Conservation (phyloP, 2,888 invertebrate genomes). For the Chrysodeixis includens region DNA sequence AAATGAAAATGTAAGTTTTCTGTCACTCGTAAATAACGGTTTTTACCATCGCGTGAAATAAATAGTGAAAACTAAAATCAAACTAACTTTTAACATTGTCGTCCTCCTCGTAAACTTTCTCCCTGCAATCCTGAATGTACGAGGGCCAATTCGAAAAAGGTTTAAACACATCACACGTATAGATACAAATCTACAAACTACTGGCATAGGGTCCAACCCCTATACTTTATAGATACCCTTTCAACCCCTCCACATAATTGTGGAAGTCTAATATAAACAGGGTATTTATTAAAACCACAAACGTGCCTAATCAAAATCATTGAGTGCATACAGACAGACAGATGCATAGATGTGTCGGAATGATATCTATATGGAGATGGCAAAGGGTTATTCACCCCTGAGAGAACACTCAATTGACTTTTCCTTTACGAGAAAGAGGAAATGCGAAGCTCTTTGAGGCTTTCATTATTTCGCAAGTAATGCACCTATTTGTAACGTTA, state of each 20-base stretch:
- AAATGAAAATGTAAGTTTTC: no score
- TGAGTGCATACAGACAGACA: conserved; percentile 37
- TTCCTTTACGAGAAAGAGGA: not conserved
- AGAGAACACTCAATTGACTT: conserved; percentile 7
- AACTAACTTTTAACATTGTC: not conserved
- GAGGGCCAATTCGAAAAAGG: conserved; percentile 7
- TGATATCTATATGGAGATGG: not conserved
- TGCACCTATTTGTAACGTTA: not conserved
- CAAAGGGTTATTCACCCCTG: conserved; percentile 28
- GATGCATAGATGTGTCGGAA: not conserved
- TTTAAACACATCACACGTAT: conserved; percentile 6
- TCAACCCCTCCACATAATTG: conserved; percentile 9
- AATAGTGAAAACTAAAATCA: not conserved
- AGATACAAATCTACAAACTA: conserved; percentile 6
- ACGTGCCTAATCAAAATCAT: conserved; percentile 47
- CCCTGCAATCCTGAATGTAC: not conserved
- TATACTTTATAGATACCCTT: not conserved
- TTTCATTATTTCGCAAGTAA: not conserved
- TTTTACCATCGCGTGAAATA: no score
- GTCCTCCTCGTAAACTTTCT: not conserved
- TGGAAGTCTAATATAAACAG: conserved; percentile 25
- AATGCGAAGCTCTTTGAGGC: not conserved
- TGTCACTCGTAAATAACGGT: no score
- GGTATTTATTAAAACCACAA: conserved; percentile 42
- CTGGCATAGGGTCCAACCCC: not conserved